phyloP scores from a whole-genome alignment of 2,888 invertebrate species.

The Cryptosula pallasiana region DNA sequence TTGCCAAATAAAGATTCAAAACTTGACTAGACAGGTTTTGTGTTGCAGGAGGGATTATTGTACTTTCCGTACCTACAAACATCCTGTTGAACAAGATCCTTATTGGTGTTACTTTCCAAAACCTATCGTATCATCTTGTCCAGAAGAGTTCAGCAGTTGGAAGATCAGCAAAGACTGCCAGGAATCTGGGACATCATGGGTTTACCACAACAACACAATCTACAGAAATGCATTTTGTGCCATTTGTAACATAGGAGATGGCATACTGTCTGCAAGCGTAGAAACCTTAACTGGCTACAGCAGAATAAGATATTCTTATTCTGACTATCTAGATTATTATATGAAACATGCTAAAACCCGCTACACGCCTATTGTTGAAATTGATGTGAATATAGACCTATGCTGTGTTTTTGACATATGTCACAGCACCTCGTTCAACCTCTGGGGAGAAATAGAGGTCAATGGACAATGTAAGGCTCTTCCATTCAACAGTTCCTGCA shows the following conservation, averaged over 20 bases:
- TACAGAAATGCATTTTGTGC: conserved; percentile 23
- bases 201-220: background rate
- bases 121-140: background rate
- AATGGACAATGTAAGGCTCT: background rate
- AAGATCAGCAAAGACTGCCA: background rate
- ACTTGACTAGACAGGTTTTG: too few species aligned
- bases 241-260: conserved; percentile 18
- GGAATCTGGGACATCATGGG: background rate
- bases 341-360: background rate
- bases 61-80: background rate
- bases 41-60: background rate
- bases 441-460: background rate
- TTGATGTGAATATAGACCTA: background rate
- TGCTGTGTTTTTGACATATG: background rate
- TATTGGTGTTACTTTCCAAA: conserved; percentile 3
- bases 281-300: background rate
- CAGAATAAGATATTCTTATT: too few species aligned
- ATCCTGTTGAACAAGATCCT: background rate
- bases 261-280: background rate
- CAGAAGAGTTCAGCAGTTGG: background rate
- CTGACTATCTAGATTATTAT: background rate
- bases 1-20: too few species aligned
- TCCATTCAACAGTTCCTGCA: background rate
- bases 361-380: background rate
- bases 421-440: background rate